Evolutionary conservation across 2,888 invertebrate genomes (phyloP).

Genomic region (Euproctis similis): DNA sequence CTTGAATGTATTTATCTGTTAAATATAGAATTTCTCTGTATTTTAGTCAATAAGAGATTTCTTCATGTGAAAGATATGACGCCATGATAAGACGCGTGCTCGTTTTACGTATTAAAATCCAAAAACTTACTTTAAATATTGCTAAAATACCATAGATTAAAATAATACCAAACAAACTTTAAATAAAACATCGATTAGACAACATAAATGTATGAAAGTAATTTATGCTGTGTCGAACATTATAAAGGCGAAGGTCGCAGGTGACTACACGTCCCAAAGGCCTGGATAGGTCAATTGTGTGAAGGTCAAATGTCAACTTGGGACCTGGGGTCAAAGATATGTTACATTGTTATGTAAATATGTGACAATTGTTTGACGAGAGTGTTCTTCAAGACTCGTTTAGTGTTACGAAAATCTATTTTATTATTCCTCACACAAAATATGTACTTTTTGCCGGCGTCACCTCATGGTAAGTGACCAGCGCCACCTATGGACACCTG

Average conservation of each 20-base stretch:
- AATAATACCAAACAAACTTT: constrained; percentile 17
- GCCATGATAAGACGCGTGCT: too few relatives aligned
- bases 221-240: constrained; percentile 7
- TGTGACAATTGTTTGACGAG: constrained; percentile 34
- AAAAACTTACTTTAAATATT: too few relatives aligned
- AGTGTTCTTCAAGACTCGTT: constrained; percentile 36
- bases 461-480: too few relatives aligned
- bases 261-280: constrained; percentile 52
- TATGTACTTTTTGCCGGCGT: too few relatives aligned
- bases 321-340: constrained; percentile 52
- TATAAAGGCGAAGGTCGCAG: constrained; percentile 33
- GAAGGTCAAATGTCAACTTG: constrained; percentile 43
- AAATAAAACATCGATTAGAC: constrained; percentile 3
- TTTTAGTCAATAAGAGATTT: too few relatives aligned
- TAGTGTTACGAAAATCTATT: constrained; percentile 8
- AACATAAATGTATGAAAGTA: constrained; percentile 2
- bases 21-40: too few relatives aligned
- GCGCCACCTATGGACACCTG: too few relatives aligned
- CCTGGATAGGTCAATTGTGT: constrained; percentile 53
- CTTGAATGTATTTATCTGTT: too few relatives aligned
- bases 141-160: too few relatives aligned
- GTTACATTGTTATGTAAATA: constrained; percentile 62
- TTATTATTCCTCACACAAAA: too few relatives aligned
- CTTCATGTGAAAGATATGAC: too few relatives aligned
- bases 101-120: too few relatives aligned